Evolutionary conservation across 1,140 invertebrate species (phyloP).

Genomic region (Glomeris maerens): DNA sequence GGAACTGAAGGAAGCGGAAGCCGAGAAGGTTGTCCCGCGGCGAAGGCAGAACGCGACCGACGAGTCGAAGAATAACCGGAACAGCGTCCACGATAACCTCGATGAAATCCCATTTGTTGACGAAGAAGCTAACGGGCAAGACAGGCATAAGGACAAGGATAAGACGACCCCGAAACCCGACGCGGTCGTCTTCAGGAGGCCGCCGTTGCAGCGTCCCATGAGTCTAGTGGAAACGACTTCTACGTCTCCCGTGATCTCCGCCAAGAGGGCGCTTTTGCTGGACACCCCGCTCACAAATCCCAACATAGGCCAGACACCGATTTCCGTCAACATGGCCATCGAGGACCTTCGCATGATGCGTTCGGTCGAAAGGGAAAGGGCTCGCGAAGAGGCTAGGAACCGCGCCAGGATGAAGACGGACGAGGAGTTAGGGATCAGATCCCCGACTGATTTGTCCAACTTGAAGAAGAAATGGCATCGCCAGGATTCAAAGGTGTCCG

Average conservation of each 20-base stretch:
- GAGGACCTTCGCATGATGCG: slow-evolving; percentile 30
- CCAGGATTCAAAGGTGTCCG: slow-evolving; percentile 16
- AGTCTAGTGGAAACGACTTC: neutral
- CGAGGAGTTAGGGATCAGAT: slow-evolving; percentile 53
- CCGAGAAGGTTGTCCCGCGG: slow-evolving; percentile 15
- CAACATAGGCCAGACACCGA: slow-evolving; percentile 26
- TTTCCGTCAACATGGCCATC: slow-evolving; percentile 19
- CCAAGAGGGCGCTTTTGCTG: slow-evolving; percentile 14
- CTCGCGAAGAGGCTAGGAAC: slow-evolving; percentile 46
- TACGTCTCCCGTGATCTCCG: neutral
- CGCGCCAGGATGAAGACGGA: slow-evolving; percentile 53
- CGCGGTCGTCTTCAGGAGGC: slow-evolving; percentile 5
- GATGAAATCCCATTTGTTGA: slow-evolving; percentile 19
- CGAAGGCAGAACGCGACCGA: slow-evolving; percentile 5
- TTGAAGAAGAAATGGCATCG: slow-evolving; percentile 35
- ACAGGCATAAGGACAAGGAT: neutral
- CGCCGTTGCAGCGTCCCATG: neutral
- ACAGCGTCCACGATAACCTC: slow-evolving; percentile 16
- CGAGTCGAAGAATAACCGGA: slow-evolving; percentile 21
- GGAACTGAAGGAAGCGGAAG: slow-evolving; percentile 21
- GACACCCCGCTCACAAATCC: slow-evolving; percentile 24
- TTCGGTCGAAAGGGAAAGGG: slow-evolving; percentile 40
- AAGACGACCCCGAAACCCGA: slow-evolving; percentile 10
- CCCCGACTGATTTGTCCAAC: slow-evolving; percentile 46
- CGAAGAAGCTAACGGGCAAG: slow-evolving; percentile 9